phyloP scores from a whole-genome alignment of 2,888 invertebrate genomes.

The Macrosiphum euphorbiae region DNA sequence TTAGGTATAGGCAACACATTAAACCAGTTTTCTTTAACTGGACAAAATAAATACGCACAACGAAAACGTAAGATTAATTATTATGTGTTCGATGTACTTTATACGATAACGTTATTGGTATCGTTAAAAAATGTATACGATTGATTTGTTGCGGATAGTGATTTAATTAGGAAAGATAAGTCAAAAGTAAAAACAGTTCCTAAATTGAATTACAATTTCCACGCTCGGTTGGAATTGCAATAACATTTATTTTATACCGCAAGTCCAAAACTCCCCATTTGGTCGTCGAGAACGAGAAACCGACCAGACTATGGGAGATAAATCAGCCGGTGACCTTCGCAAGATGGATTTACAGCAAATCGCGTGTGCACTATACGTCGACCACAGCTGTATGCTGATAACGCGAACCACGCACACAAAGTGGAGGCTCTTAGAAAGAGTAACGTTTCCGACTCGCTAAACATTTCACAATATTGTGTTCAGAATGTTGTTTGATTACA shows the following conservation, averaged over 20 bases:
- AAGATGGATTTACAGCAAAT: neutral
- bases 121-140: neutral
- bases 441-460: conserved; percentile 5
- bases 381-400: neutral
- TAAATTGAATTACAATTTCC: neutral
- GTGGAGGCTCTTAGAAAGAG: neutral
- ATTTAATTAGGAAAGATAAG: neutral
- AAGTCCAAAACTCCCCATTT: neutral
- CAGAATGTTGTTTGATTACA: neutral
- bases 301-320: neutral
- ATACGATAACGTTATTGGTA: neutral
- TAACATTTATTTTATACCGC: neutral
- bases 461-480: conserved; percentile 3
- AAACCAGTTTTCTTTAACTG: neutral
- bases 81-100: neutral
- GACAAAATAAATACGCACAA: neutral
- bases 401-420: neutral
- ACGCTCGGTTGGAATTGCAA: neutral
- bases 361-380: neutral
- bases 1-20: neutral
- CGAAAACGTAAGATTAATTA: neutral
- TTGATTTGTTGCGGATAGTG: neutral
- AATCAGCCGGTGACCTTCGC: conserved; percentile 3
- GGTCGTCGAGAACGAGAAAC: neutral
- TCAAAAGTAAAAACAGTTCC: neutral